Evolutionary conservation across 1,140 invertebrate genomes (phyloP), one percentile per base, ranked within the genome.

Genomic region (Amphibalanus amphitrite): DNA sequence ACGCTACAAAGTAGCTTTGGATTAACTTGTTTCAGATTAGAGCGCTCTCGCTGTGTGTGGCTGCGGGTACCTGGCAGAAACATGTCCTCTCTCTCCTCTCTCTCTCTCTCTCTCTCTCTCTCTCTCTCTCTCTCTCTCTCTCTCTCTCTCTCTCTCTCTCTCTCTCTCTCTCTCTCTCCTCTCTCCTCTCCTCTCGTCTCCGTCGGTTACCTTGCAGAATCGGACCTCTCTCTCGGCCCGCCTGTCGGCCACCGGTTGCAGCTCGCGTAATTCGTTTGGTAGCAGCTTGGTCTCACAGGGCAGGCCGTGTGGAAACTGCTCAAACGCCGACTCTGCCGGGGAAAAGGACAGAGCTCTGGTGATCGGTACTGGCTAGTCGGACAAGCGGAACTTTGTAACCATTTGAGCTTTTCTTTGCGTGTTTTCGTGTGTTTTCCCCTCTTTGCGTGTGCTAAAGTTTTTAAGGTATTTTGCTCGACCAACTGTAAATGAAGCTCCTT

Each of bases 191-290:
- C n/a, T n/a, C n/a, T n/a, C n/a, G n/a, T n/a, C n/a, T n/a, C n/a
- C n/a, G n/a, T n/a, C n/a, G n/a, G 64, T n/a, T 65, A 67, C 65
- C 65, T 67, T 67, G 28, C 65, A 67, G 65, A 8, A 67, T n/a
- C 65, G 65, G 26, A 67, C n/a, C 28, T 67, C 65, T 3, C 65
- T 3, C 65, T 67, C 65, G 15, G n/a, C 23, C 8, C 3, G 0
- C 6, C 28, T 8, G 65, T 28, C n/a, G 4, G 3, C 65, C 3
- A 67, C 65, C 8, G 26, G 23, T 10, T 67, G 3, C 26, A 67
- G n/a, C 3, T 28, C 8, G 26, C 65, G n/a, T 1, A 67, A 59
- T 10, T 67, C 65, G n/a, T 67, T 10, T 25, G 65, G 65, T 26
- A 67, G 65, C 28, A 67, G 65, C 26, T 10, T 3, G 0, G 65